Evolutionary conservation across 1,140 invertebrate species (phyloP), one percentile per base, ranked within the genome.

Genomic region (Holcopasites calliopsidis): DNA sequence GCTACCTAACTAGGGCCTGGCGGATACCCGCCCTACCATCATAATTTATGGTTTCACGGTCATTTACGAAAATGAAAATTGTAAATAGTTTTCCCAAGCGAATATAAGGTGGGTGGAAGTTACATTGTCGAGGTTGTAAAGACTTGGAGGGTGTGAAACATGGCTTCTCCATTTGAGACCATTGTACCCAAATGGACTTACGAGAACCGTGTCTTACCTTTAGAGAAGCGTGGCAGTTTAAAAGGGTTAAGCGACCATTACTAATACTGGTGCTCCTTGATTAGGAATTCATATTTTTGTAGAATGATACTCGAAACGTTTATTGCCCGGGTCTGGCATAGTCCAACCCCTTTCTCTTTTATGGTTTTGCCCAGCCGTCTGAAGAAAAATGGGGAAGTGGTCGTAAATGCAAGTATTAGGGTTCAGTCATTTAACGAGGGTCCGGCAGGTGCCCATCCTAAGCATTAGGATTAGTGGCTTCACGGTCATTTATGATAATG

Each of bases 51-150:
- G 58, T 35, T 66, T 65, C 74, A 58, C n/a, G 38, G 4, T 68
- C 31, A 68, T 52, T 73, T 49, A 80, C 73, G 68, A 49, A 66
- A 77, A 80, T 35, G 75, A 72, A 40, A 18, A 21, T 47, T 2
- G 69, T 77, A 80, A 77, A 80, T 75, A 77, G 26, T 16, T 13
- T 18, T 66, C 49, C n/a, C 61, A 80, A 69, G 78, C 38, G 31
- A 73, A 11, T 57, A 80, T 35, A 21, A 80, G 11, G 18, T 13
- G 26, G 21, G 18, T 44, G 58, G 66, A 77, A 61, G 68, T 62
- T 21, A 0, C 5, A 23, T 23, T 23, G 2, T 7, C 40, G 64
- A 64, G n/a, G n/a, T n/a, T n/a, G 38, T 3, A 35, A 4, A 7
- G 23, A 5, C 21, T 10, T 35, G 16, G n/a, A 40, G 42, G 35